Percentiles rank a stretch among this genome's conserved stretches.
Conservation (phyloP, 1,140 invertebrate species). For the Stegodyphus dumicola region DNA sequence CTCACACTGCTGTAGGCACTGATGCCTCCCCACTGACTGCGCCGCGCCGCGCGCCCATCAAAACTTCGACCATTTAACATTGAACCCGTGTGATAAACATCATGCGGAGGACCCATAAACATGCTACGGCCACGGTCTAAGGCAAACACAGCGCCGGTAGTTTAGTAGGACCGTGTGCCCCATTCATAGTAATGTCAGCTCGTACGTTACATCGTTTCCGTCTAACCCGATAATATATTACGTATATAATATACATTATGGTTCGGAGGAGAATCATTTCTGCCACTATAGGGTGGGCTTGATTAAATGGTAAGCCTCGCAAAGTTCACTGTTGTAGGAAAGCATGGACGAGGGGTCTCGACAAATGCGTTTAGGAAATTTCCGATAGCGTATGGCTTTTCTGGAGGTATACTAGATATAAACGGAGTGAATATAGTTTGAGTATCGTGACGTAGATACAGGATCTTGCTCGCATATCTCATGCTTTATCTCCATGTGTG, state of each 20-base stretch:
- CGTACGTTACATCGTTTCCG: constrained; percentile 35
- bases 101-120: constrained; percentile 25
- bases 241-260: constrained; percentile 50
- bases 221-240: constrained; percentile 54
- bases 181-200: constrained; percentile 42
- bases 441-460: background rate
- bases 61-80: constrained; percentile 44
- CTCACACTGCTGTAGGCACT: background rate
- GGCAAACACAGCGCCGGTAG: constrained; percentile 39
- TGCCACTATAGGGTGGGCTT: constrained; percentile 30
- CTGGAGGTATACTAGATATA: background rate
- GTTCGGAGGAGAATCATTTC: constrained; percentile 47
- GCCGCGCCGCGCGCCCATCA: constrained; percentile 1
- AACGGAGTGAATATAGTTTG: background rate
- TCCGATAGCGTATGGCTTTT: background rate
- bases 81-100: constrained; percentile 38
- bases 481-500: too few relatives aligned
- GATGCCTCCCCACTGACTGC: constrained; percentile 41
- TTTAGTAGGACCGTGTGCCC: constrained; percentile 32
- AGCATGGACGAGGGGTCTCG: background rate
- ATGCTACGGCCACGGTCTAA: constrained; percentile 22
- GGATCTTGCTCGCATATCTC: too few relatives aligned
- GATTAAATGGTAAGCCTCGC: constrained; percentile 31
- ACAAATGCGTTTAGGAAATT: constrained; percentile 13
- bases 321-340: background rate